phyloP scores from a whole-genome alignment of 53 echinoderm and acorn worm genomes.

The Temnopleurus reevesii region DNA sequence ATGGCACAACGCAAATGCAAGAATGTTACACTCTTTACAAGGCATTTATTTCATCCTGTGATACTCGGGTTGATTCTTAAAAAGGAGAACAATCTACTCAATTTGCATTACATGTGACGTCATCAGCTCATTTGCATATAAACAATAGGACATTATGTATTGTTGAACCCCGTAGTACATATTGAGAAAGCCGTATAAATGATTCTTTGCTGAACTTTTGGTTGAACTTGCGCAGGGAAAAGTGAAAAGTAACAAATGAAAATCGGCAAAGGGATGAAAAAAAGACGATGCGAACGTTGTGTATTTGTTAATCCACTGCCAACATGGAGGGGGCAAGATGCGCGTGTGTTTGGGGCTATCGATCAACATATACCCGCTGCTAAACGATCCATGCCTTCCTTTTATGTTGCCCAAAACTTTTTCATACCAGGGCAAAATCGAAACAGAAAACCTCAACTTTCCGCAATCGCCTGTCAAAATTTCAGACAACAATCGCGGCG shows the following conservation, averaged over 20 bases:
- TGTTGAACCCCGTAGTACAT: neutral
- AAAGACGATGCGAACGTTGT: neutral
- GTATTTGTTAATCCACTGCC: conserved; percentile 30
- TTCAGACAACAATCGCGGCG: conserved; percentile 16
- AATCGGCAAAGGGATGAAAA: neutral
- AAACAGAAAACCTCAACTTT: conserved; percentile 55
- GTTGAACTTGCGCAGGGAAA: neutral
- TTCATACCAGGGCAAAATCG: conserved; percentile 10
- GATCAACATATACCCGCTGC: neutral
- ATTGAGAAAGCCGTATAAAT: neutral
- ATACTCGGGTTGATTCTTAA: neutral
- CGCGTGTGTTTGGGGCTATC: conserved; percentile 18
- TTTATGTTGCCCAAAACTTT: neutral
- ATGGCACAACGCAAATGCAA: neutral
- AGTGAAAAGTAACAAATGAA: conserved; percentile 4
- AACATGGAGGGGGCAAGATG: neutral
- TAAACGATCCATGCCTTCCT: conserved; percentile 8
- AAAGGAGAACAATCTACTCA: neutral
- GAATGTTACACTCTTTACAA: neutral
- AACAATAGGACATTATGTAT: neutral
- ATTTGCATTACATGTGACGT: neutral
- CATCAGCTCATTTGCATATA: conserved; percentile 37
- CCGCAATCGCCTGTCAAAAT: conserved; percentile 34
- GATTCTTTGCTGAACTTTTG: neutral
- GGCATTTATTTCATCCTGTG: neutral